phyloP scores from a whole-genome alignment of 2,113 vertebrate genomes.

The Chloropsis cyanopogon region DNA sequence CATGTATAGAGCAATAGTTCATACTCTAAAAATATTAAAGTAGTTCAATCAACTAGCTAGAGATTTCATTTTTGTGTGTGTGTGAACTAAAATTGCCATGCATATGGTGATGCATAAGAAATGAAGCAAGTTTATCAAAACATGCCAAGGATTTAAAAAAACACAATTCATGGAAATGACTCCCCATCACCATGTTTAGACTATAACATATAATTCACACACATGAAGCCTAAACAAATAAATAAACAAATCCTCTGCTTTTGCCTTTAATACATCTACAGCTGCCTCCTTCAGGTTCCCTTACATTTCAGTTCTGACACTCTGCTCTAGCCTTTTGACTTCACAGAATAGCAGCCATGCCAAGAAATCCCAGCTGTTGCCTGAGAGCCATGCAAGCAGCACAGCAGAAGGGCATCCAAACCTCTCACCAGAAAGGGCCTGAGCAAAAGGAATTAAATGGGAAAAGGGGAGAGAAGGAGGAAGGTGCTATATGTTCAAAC shows the following conservation, averaged over 20 bases:
- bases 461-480: background rate
- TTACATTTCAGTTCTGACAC: background rate
- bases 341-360: accelerated
- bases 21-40: background rate
- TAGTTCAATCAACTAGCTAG: background rate
- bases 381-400: background rate
- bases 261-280: background rate
- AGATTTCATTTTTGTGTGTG: background rate
- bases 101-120: background rate
- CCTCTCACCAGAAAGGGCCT: background rate
- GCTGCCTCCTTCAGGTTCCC: background rate
- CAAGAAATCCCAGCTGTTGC: background rate
- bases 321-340: background rate
- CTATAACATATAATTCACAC: background rate
- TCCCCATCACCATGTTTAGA: background rate
- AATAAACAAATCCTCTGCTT: background rate
- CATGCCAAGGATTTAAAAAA: background rate
- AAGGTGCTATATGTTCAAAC: background rate
- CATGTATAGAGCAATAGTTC: background rate
- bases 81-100: background rate
- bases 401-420: background rate
- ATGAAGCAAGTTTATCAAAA: background rate
- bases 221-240: background rate
- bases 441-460: background rate
- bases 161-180: background rate